A percentile compares a stretch with the other conserved stretches of the same genome.
Conservation (phyloP, 2,113 vertebrate species). For the Spilogale gracilis region DNA sequence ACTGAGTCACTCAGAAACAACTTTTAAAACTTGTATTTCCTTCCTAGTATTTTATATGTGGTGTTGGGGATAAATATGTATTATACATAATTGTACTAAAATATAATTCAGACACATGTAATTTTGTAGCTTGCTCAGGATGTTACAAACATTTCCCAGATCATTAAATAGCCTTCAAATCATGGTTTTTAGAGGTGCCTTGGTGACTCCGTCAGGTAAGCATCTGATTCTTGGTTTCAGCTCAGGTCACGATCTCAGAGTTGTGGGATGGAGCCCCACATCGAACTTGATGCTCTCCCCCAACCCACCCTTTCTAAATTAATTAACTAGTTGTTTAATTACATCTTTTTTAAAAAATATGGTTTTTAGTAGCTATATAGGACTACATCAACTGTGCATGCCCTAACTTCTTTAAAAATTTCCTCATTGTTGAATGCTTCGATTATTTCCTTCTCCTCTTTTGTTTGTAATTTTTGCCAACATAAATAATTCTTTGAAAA, state of each 20-base stretch:
- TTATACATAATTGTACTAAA: background rate
- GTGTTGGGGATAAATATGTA: background rate
- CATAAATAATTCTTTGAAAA: conserved; percentile 15
- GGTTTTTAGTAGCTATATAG: background rate
- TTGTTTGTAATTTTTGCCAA: conserved; percentile 17
- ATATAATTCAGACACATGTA: conserved; percentile 2
- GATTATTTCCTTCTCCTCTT: background rate
- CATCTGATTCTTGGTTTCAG: background rate
- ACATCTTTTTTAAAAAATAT: background rate
- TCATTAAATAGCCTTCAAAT: background rate
- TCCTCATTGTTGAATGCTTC: conserved; percentile 23
- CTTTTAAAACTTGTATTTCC: background rate
- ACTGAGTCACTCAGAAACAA: background rate
- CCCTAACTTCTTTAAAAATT: background rate
- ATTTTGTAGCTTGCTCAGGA: background rate
- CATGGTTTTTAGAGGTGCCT: background rate
- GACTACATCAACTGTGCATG: background rate
- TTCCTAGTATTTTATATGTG: background rate
- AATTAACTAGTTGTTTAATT: background rate
- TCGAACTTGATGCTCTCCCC: background rate
- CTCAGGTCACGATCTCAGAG: background rate
- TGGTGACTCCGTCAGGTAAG: too few relatives aligned
- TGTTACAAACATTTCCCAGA: background rate
- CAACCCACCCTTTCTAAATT: background rate
- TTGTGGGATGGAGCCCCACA: background rate